Base-by-base conservation (phyloP, 2,113 vertebrate genomes). In the Tachysurus fulvidraco region DNA sequence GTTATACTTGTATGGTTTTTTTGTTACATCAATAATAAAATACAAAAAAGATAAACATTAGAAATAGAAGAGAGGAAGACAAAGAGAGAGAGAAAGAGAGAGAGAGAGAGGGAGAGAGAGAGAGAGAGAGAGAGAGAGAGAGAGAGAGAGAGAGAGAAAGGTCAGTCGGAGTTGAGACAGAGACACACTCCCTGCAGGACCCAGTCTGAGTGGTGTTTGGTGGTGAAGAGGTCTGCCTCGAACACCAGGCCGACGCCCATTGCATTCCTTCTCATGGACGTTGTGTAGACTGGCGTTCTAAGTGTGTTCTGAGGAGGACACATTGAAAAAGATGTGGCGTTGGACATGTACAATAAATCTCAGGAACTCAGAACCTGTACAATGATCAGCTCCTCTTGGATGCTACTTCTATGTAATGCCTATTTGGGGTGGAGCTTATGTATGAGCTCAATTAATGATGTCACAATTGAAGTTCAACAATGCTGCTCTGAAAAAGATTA, bases 111-210 rank as follows among this genome's bases (percentile, higher is more conserved):
- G 28, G 41, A 77, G 54, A 17, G 5, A 76, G 46, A 3, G 10
- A n/a, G n/a, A 78, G 46, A 54, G 46, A 54, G 46, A 50, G 44
- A 76, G 17, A 25, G 71, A 12, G 1, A 69, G 6, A 69, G 30
- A 44, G 28, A 30, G 30, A 44, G 5, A 76, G 16, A 71, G 6
- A 41, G 41, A 77, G 54, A 17, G 5, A 76, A 30, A 3, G 10
- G 17, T 95, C 89, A 96, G 71, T 98, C 97, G 0, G 95, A 79
- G 0, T 98, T 99, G 84, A 99, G 91, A 57, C 94, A 96, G 83
- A 99, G 96, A 90, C 97, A 98, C 16, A 99, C 97, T 0, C 98
- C 98, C 82, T 96, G 95, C 0, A 98, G 95, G 41, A 99, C 97
- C 98, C 98, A 99, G 59, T 98, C 97, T 17, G 97, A 99, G 64